These are phyloP conservation scores for Mastigias papua DNA, from an alignment of 30 jellyfish, hydroid and myxozoan species.

Conservation along the genomic window DNA sequence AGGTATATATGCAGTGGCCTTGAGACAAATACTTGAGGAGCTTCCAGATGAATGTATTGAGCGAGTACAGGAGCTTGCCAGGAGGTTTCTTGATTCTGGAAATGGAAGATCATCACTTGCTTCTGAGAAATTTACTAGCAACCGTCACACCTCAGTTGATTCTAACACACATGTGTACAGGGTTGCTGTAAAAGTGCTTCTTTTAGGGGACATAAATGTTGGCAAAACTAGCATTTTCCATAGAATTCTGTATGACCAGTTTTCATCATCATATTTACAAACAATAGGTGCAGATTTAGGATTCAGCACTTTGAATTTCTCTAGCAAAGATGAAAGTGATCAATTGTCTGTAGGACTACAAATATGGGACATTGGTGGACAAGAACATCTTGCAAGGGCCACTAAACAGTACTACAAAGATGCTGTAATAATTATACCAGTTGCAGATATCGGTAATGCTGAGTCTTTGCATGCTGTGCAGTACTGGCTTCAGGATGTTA, in stretches of 20 bases:
- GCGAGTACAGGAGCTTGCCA: slow-evolving; percentile 52
- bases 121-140: slow-evolving; percentile 23
- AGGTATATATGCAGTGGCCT: slow-evolving; percentile 21
- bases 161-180: not conserved
- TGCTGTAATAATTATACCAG: slow-evolving; percentile 76
- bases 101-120: slow-evolving; percentile 65
- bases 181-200: slow-evolving; percentile 62
- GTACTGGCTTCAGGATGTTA: slow-evolving; percentile 72
- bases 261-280: slow-evolving; percentile 78
- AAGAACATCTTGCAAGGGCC: slow-evolving; percentile 58
- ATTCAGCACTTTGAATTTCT: slow-evolving; percentile 57
- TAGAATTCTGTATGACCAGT: slow-evolving; percentile 88
- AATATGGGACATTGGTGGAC: slow-evolving; percentile 93
- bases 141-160: slow-evolving; percentile 9
- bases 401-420: slow-evolving; percentile 60
- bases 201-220: slow-evolving; percentile 82
- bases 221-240: slow-evolving; percentile 94
- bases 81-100: slow-evolving; percentile 46
- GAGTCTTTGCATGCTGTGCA: slow-evolving; percentile 15
- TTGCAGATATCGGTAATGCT: slow-evolving; percentile 56
- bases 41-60: slow-evolving; percentile 45
- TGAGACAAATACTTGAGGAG: slow-evolving; percentile 59
- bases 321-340: slow-evolving; percentile 36
- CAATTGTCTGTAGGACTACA: slow-evolving; percentile 75
- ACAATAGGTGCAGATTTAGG: slow-evolving; percentile 94